phyloP scores from a whole-genome alignment of 2,113 vertebrate genomes.

The Oryzias woworae region DNA sequence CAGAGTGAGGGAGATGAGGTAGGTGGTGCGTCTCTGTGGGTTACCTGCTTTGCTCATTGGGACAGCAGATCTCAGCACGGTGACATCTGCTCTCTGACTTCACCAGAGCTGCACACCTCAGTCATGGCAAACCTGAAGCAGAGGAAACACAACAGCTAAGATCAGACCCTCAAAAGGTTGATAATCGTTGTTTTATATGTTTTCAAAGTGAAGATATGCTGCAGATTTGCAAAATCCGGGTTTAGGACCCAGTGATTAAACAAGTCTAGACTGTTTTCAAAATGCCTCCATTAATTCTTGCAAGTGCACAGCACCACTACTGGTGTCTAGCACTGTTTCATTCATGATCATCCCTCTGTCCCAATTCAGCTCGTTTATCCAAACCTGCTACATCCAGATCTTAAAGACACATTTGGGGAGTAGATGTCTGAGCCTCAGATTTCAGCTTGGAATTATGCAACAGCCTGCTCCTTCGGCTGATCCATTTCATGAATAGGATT shows the following conservation, averaged over 20 bases:
- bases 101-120: slow-evolving; percentile 46
- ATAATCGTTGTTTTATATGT: not conserved
- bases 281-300: slow-evolving; percentile 55
- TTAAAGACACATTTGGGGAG: slow-evolving; percentile 7
- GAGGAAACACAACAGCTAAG: slow-evolving; percentile 21
- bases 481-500: slow-evolving; percentile 38
- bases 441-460: slow-evolving; percentile 61
- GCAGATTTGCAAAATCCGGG: slow-evolving; percentile 40
- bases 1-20: slow-evolving; percentile 91
- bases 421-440: slow-evolving; percentile 26
- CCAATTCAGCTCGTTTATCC: slow-evolving; percentile 33
- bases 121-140: slow-evolving; percentile 56
- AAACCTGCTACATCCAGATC: slow-evolving; percentile 25
- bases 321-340: slow-evolving; percentile 53
- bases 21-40: slow-evolving; percentile 88
- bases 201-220: slow-evolving; percentile 10
- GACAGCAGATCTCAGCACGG: slow-evolving; percentile 64
- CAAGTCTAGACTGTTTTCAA: slow-evolving; percentile 63
- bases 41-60: slow-evolving; percentile 81
- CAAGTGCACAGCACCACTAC: slow-evolving; percentile 51
- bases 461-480: slow-evolving; percentile 44
- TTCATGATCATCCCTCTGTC: slow-evolving; percentile 51
- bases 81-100: slow-evolving; percentile 56
- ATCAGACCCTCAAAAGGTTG: slow-evolving; percentile 10
- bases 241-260: slow-evolving; percentile 53